Base-by-base conservation (phyloP, 2,797 vertebrate species). In the Girardinus metallicus region DNA sequence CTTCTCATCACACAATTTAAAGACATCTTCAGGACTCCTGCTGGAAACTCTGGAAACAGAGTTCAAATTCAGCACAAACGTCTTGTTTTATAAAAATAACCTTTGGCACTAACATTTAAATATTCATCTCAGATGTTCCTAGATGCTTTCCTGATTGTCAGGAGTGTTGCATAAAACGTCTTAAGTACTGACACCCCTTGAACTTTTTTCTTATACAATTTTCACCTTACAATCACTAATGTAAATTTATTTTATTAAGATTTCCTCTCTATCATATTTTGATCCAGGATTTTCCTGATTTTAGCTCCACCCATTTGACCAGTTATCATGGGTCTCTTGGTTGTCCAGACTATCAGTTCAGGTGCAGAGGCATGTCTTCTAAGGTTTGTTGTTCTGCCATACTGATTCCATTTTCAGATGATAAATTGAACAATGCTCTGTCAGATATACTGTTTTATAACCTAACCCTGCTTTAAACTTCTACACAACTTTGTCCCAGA, bases 81-180 rank as follows among this genome's bases (percentile, higher is more conserved):
- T 83, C 18, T 57, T 78, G 43, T 62, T 79, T 76, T 64, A 66
- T 26, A 44, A 78, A 76, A 6, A 36, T 1, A 12, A 60, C 2
- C 62, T 75, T 43, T 73, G 78, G 49, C 75, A 23, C 73, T 78
- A 74, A 43, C 64, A 16, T 47, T 47, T 47, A 47, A 47, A 47
- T 47, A 47, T 16, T 47, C 4, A 47, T 5, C 46, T 47, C 46
- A 47, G 46, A 47, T 47, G 46, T 47, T 47, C 46, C 46, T 47
- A 16, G 46, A 47, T 47, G 49, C 49, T 51, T 18, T 51, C 49
- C 49, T 51, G 18, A 23, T 21, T 66, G 16, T 11, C 6, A 11
- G 34, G 34, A 66, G 2, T 12, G 18, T 10, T 66, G 64, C 5
- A 36, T 66, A 39, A 2, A 66, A 31, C 2, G 5, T 39, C 16